phyloP scores from a whole-genome alignment of 2,113 vertebrate species.

The Pithys albifrons region DNA sequence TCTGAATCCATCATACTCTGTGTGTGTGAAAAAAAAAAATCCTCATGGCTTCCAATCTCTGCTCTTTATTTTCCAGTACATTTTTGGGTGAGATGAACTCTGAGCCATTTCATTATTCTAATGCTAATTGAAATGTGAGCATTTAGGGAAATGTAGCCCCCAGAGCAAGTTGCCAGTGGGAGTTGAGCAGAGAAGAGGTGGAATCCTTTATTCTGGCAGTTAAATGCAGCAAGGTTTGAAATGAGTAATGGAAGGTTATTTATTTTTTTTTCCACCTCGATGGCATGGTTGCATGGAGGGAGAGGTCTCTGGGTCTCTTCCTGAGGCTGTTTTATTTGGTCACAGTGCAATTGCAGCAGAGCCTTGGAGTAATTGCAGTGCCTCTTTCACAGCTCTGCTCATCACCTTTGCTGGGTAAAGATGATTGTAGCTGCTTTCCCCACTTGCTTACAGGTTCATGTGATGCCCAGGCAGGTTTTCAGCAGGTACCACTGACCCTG shows the following conservation, averaged over 20 bases:
- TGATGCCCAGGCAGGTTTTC: background rate
- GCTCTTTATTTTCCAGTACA: conserved; percentile 50
- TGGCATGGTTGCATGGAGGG: background rate
- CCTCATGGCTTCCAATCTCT: conserved; percentile 19
- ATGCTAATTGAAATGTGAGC: conserved; percentile 52
- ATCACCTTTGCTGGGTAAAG: conserved; percentile 33
- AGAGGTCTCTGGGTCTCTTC: background rate
- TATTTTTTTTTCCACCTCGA: background rate
- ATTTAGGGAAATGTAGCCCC: conserved; percentile 46
- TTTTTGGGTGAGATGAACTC: conserved; percentile 52
- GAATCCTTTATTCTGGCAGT: conserved; percentile 47
- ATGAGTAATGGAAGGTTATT: conserved; percentile 47
- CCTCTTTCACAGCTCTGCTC: conserved; percentile 8
- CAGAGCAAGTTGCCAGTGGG: conserved; percentile 62
- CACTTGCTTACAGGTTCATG: background rate
- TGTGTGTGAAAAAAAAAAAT: background rate
- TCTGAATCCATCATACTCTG: background rate
- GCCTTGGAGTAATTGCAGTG: conserved; percentile 48
- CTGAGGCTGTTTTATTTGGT: background rate
- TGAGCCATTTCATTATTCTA: conserved; percentile 45
- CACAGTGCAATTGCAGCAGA: conserved; percentile 41
- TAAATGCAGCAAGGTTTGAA: conserved; percentile 52
- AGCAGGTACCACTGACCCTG: background rate
- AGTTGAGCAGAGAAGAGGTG: conserved; percentile 51
- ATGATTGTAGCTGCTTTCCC: background rate